Conservation (phyloP, 1,140 invertebrate genomes). For the Diorhabda elongata region DNA sequence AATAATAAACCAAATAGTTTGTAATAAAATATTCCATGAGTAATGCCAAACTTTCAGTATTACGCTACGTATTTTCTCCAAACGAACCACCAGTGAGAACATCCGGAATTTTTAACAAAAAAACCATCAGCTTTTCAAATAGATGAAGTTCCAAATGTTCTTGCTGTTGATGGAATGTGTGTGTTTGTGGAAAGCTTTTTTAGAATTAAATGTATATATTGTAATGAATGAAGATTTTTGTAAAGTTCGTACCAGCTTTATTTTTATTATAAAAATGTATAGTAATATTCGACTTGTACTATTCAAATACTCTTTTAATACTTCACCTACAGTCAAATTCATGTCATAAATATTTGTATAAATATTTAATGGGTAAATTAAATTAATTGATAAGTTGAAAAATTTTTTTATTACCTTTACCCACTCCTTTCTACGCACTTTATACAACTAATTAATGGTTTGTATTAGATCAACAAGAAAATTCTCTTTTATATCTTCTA, state of each 20-base stretch:
- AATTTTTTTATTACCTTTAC: neutral
- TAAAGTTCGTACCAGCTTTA: slow-evolving; percentile 26
- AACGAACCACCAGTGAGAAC: neutral
- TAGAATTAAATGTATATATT: slow-evolving; percentile 22
- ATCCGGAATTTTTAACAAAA: neutral
- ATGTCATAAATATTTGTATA: slow-evolving; percentile 25
- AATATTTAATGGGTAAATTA: slow-evolving; percentile 30
- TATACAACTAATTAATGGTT: no score
- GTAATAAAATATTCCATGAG: slow-evolving; percentile 10
- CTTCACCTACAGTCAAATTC: slow-evolving; percentile 18
- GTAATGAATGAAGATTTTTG: slow-evolving; percentile 22
- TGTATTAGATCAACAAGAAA: no score
- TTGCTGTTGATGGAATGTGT: slow-evolving; percentile 5
- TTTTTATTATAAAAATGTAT: slow-evolving; percentile 28
- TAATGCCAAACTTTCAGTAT: slow-evolving; percentile 20
- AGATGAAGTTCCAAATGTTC: no score
- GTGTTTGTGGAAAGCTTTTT: slow-evolving; percentile 15
- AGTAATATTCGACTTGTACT: slow-evolving; percentile 29
- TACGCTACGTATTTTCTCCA: slow-evolving; percentile 13
- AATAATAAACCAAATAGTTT: slow-evolving; percentile 7
- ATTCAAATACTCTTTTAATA: slow-evolving; percentile 31
- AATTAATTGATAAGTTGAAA: slow-evolving; percentile 8
- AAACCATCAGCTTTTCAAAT: no score
- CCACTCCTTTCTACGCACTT: neutral
- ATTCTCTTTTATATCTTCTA: no score